Evolutionary conservation across 2,888 invertebrate species (phyloP), one percentile per base, ranked within the genome.

Genomic region (Epiblema foenella): DNA sequence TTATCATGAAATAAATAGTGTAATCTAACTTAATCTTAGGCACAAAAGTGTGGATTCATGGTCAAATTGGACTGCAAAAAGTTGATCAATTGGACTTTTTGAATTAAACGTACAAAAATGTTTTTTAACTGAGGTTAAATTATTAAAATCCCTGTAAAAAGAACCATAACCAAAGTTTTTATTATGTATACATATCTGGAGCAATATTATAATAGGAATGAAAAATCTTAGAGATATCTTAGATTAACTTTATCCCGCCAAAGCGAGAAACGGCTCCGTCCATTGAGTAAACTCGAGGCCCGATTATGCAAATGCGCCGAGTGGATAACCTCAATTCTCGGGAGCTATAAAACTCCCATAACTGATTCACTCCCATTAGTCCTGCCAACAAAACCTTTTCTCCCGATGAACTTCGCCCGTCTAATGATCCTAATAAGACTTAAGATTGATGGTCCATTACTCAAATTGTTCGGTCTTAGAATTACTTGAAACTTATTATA

Each of bases 281-380:
- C 46, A 66, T 66, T 54, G 66, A 66, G 66, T 52, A 42, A 59
- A 60, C 60, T 56, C 60, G 39, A 59, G 62, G 57, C 60, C 60
- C 62, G 62, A 67, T 71, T 71, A 67, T 67, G 71, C 39, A 71
- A 71, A 71, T 66, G 54, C 65, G 46, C 52, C 66, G 62, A 71
- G 54, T 51, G 29, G 58, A 71, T 66, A 57, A 67, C 67, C 70
- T 62, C 62, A n/a, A 65, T 46, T 69, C 57, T 42, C 64, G 15
- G 18, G 37, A 57, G 51, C 67, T 60, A 51, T 67, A 71, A 71
- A 71, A 71, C 66, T 67, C 66, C 56, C 71, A 71, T 71, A 71
- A 71, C 66, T 57, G 71, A 67, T 67, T 70, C 59, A 57, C 56
- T 62, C 24, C 49, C 66, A 60, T 71, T 66, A 60, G 49, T 49